Evolutionary conservation across 2,888 invertebrate species (phyloP).

Genomic region (Mythimna impura): DNA sequence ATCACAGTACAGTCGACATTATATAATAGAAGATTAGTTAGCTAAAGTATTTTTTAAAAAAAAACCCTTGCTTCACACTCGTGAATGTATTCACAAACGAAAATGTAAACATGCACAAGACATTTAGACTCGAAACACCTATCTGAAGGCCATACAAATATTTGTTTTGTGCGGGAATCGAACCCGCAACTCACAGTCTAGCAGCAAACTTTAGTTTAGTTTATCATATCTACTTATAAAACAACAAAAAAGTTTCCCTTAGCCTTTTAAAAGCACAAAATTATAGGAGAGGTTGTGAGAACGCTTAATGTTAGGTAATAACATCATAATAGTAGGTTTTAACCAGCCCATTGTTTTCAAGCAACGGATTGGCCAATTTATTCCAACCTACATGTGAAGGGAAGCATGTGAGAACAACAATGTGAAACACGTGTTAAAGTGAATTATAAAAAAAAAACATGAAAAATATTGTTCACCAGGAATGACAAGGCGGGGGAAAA

Average conservation of each 20-base stretch:
- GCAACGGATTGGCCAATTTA: background rate
- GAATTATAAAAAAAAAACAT: conserved; percentile 4
- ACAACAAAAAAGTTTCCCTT: background rate
- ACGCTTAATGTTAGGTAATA: background rate
- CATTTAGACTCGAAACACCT: no score
- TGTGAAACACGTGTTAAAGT: conserved; percentile 15
- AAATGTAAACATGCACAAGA: no score
- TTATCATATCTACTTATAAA: conserved; percentile 6
- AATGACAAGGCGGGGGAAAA: conserved; percentile 8
- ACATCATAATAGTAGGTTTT: background rate
- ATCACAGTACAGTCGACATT: no score
- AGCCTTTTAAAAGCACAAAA: background rate
- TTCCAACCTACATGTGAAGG: background rate
- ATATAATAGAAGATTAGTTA: conserved; percentile 18
- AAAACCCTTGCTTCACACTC: no score
- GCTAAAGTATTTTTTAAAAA: background rate
- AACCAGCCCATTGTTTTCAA: background rate
- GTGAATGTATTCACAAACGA: no score
- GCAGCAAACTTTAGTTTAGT: no score
- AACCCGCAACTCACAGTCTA: no score
- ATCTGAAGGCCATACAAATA: no score
- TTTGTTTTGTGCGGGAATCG: no score
- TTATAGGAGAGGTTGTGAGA: background rate
- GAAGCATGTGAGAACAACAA: conserved; percentile 20
- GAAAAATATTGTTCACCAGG: background rate